These are phyloP conservation scores for Drosophila multiciliata DNA, from an alignment of 2,888 invertebrate genomes.

Conservation along the genomic window DNA sequence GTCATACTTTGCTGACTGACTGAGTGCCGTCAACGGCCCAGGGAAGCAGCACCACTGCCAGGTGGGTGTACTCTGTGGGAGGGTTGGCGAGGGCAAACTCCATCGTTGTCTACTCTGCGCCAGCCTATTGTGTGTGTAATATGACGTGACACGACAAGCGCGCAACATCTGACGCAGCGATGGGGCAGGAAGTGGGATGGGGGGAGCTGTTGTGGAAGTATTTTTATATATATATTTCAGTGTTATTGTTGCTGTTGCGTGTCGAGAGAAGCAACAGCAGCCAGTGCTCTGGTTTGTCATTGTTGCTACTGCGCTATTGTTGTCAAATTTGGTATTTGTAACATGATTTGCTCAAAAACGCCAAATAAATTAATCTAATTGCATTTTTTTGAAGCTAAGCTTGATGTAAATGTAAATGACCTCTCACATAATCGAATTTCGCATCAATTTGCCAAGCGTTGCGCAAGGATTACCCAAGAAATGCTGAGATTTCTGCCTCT, in stretches of 20 bases:
- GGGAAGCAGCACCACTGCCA: not conserved
- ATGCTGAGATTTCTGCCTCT: slow-evolving; percentile 6
- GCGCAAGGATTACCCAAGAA: slow-evolving; percentile 24
- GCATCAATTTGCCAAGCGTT: slow-evolving; percentile 25
- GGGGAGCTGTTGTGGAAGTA: not conserved
- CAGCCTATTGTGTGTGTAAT: slow-evolving; percentile 70
- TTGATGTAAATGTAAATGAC: slow-evolving; percentile 34
- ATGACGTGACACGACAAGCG: slow-evolving; percentile 73
- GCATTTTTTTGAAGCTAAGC: slow-evolving; percentile 20
- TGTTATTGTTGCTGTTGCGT: slow-evolving; percentile 57
- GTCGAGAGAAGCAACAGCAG: slow-evolving; percentile 36
- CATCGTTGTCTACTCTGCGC: slow-evolving; percentile 8
- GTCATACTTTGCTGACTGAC: slow-evolving; percentile 67
- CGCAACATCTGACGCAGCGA: slow-evolving; percentile 35
- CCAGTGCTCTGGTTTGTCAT: slow-evolving; percentile 25
- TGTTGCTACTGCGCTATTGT: slow-evolving; percentile 29
- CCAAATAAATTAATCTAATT: slow-evolving; percentile 66
- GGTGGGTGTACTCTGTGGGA: not conserved
- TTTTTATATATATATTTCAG: slow-evolving; percentile 4
- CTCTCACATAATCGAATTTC: slow-evolving; percentile 54
- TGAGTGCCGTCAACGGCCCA: slow-evolving; percentile 44
- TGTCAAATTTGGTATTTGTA: slow-evolving; percentile 51
- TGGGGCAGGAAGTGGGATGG: not conserved
- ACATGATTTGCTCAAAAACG: slow-evolving; percentile 39
- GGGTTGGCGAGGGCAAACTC: slow-evolving; percentile 13